Evolutionary conservation across 2,113 vertebrate genomes (phyloP), one percentile per base, ranked within the genome.

Genomic region (Maccullochella peelii): DNA sequence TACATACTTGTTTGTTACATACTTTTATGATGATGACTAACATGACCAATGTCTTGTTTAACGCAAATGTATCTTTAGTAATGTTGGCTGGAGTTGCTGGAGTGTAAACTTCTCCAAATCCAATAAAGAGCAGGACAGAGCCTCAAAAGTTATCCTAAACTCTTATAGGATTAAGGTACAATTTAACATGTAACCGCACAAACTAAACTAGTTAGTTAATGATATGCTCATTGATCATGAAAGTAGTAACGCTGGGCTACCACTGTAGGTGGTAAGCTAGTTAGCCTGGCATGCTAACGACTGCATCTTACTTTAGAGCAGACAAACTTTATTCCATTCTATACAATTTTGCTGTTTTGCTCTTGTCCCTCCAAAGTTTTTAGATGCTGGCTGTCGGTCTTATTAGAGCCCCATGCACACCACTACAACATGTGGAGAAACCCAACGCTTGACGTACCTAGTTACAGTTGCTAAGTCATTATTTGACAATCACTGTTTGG

Each of bases 341-440:
- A 47, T 61, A 36, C 10, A 52, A 4, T 33, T 33, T 33, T 33
- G 30, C 30, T n/a, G n/a, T n/a, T n/a, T n/a, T n/a, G n/a, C n/a
- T n/a, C n/a, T 33, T 4, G 30, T 42, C 8, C 8, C 8, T 42
- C 33, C 7, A 20, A 8, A 25, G 7, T 40, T 21, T 55, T 11
- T 25, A 11, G 27, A 27, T 30, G 25, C 40, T 1, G 8, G 9
- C 2, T 20, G 57, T 66, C 3, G 3, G 38, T 66, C 33, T 55
- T 15, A 71, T 36, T 9, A 8, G 30, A n/a, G 11, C 11, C 49
- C 4, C 25, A 21, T 47, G n/a, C 10, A 0, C 12, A 44, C 25
- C 1, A 11, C 20, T 55, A 42, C 36, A 67, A 30, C 16, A 15
- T 38, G 62, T 65, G 57, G 42, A 61, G 27, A 67, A 86, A 82